phyloP scores from a whole-genome alignment of 2,797 vertebrate species.

The Benthosema pterotum region DNA sequence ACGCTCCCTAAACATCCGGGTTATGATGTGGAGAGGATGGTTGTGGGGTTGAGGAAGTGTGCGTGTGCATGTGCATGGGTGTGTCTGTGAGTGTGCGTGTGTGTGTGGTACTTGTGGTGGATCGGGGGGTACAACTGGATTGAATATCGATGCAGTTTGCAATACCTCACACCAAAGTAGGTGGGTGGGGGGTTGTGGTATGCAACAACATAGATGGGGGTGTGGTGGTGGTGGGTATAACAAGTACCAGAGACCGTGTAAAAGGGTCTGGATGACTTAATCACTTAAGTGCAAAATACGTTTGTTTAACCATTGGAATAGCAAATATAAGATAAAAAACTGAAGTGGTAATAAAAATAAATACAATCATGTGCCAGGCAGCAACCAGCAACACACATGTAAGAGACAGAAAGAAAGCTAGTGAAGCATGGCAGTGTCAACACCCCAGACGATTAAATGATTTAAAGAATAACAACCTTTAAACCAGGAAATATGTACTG shows the following conservation, averaged over 20 bases:
- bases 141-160: constrained; percentile 64
- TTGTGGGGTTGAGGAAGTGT: neutral
- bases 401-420: constrained; percentile 63
- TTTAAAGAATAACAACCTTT: constrained; percentile 74
- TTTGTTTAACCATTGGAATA: neutral
- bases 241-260: too few relatives aligned
- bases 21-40: constrained; percentile 58
- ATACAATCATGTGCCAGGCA: constrained; percentile 55
- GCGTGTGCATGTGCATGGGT: too few relatives aligned
- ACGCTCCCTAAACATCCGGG: constrained; percentile 74
- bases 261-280: constrained; percentile 51
- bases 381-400: constrained; percentile 61
- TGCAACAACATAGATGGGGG: constrained; percentile 32
- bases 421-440: constrained; percentile 69
- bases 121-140: constrained; percentile 45
- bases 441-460: constrained; percentile 72
- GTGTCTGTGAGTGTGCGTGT: too few relatives aligned
- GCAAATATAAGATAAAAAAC: too few relatives aligned
- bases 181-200: constrained; percentile 30
- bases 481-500: constrained; percentile 79
- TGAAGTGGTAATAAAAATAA: too few relatives aligned
- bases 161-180: constrained; percentile 42
- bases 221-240: constrained; percentile 17
- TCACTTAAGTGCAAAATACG: neutral
- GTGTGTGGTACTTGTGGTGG: neutral